Base-by-base conservation (phyloP, 2,888 invertebrate genomes). In the Muschampia plurimacula region DNA sequence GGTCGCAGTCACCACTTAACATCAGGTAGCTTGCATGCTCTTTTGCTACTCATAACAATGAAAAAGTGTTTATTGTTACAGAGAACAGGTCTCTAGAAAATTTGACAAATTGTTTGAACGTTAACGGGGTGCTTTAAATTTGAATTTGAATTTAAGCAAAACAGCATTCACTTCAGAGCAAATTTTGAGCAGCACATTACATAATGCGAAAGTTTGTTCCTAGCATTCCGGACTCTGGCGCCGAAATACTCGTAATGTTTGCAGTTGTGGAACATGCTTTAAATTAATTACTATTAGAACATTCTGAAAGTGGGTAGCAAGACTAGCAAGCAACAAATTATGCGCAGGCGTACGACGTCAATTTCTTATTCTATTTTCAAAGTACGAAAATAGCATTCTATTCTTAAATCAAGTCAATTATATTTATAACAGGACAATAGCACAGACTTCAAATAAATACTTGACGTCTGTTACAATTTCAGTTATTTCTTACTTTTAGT, bases 211-310 rank as follows among this genome's bases (percentile, higher is more conserved):
- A 55, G 22, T 55, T 55, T 7, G 32, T 13, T 59, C 28, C n/a
- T 5, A 49, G n/a, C 59, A 13, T 36, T 59, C 59, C 59, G 13
- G 32, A 13, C 7, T 2, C 22, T 59, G 28, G 32, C 36, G 15
- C 32, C 55, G 59, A 13, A 28, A 39, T 39, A 39, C 36, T 39
- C 62, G 39, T 28, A 36, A 39, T 62, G 36, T 62, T 62, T 62
- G 62, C 62, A 39, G 62, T 39, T 62, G 32, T n/a, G 59, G 32
- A 55, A 36, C 59, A 59, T 59, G 59, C 59, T 32, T 59, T 59
- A 59, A 59, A 59, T 59, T 59, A 28, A 59, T 59, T 59, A 59
- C 32, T 32, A 59, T 7, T n/a, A 10, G 13, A 59, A 59, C 59
- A 59, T 59, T 59, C 59, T 13, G 13, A 22, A 55, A 15, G 22